Evolutionary conservation across 2,888 invertebrate genomes (phyloP).

Genomic region (Mamestra brassicae): DNA sequence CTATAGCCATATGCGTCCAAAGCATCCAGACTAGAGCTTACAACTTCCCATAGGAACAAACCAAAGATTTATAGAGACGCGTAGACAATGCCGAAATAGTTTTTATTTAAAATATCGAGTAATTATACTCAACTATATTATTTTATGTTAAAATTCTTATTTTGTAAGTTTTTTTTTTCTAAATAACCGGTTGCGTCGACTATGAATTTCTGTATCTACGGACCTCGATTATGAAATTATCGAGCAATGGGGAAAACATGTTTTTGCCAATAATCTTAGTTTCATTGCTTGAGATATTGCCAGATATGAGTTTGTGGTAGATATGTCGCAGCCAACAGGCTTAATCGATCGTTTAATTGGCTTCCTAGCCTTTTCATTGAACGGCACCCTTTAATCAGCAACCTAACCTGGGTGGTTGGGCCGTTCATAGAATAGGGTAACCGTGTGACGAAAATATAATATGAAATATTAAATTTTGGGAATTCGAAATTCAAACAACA

Average conservation of each 20-base stretch:
- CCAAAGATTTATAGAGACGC: conserved; percentile 34
- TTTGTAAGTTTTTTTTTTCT: background rate
- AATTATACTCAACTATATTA: background rate
- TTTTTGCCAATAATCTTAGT: conserved; percentile 8
- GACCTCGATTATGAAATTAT: conserved; percentile 23
- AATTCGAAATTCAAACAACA: no score
- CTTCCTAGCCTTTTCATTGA: no score
- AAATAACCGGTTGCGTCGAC: background rate
- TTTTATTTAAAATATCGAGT: background rate
- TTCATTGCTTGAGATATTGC: conserved; percentile 7
- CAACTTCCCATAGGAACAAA: conserved; percentile 43
- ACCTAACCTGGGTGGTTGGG: no score
- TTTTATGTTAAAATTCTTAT: background rate
- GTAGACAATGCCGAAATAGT: conserved; percentile 18
- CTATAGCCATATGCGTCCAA: conserved; percentile 65
- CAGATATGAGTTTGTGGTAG: background rate
- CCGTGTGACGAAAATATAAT: no score
- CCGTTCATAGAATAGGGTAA: no score
- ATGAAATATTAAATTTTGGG: no score
- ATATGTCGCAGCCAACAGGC: no score
- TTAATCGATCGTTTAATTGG: no score
- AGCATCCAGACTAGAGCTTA: conserved; percentile 63
- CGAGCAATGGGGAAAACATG: background rate
- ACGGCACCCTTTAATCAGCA: no score
- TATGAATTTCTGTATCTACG: conserved; percentile 13